Conservation (phyloP, 2,797 vertebrate genomes). For the Silurus aristotelis region DNA sequence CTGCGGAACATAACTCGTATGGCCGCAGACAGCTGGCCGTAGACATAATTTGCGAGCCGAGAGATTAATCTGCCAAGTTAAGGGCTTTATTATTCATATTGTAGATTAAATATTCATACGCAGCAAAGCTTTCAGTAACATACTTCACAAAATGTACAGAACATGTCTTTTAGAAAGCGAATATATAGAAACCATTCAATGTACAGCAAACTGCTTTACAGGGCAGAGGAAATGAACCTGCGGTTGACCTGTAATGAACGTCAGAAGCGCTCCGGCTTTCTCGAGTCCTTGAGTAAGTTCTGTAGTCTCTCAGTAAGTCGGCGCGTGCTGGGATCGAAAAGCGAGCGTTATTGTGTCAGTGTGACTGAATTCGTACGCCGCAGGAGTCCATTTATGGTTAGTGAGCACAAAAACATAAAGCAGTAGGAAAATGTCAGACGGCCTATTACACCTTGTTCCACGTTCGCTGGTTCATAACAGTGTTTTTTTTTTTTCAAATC, state of each 20-base stretch:
- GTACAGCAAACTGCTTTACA: background rate
- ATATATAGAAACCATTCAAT: background rate
- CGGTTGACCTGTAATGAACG: background rate
- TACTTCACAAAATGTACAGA: background rate
- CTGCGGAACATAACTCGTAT: constrained; percentile 19
- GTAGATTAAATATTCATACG: background rate
- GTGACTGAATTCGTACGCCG: constrained; percentile 9
- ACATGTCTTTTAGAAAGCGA: background rate
- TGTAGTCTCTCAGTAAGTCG: background rate
- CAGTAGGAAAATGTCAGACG: constrained; percentile 30
- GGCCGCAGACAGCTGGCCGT: constrained; percentile 49
- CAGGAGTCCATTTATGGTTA: constrained; percentile 19
- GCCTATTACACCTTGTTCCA: background rate
- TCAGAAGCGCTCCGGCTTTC: background rate
- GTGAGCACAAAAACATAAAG: constrained; percentile 1
- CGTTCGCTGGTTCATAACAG: background rate
- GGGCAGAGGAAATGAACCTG: background rate
- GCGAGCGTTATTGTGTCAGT: constrained; percentile 13
- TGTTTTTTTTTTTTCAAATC: constrained; percentile 31
- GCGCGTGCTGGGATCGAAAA: background rate
- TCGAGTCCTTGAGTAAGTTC: background rate
- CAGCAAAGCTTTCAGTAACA: background rate
- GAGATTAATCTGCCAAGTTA: constrained; percentile 11
- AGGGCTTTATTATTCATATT: background rate
- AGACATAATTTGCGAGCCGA: constrained; percentile 40